Conservation (phyloP, 35 echinoderm and acorn worm species). For the Amphiura filiformis region DNA sequence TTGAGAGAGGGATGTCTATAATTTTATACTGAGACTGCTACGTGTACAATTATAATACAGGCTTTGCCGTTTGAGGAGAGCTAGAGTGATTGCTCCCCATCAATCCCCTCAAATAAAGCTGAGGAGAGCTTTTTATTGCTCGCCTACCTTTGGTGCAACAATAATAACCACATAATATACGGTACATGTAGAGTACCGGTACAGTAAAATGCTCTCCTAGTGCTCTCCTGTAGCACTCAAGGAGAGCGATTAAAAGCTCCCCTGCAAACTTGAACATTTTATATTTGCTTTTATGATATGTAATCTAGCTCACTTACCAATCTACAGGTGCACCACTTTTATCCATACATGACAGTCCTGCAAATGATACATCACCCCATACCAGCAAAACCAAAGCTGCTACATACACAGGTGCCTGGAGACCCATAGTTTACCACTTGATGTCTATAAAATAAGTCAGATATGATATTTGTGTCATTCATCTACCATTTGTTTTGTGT, state of each 20-base stretch:
- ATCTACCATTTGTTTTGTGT: too few relatives aligned
- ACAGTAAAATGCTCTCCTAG: neutral
- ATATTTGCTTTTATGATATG: neutral
- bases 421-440: neutral
- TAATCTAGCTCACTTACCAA: slow-evolving; percentile 13
- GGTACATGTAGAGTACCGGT: neutral
- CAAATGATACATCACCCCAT: neutral
- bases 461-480: too few relatives aligned
- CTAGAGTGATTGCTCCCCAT: too few relatives aligned
- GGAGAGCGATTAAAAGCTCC: too few relatives aligned
- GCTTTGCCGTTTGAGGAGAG: too few relatives aligned
- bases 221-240: neutral
- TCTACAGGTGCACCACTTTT: slow-evolving; percentile 28
- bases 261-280: neutral
- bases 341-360: slow-evolving; percentile 31
- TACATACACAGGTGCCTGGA: neutral
- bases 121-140: too few relatives aligned
- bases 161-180: too few relatives aligned
- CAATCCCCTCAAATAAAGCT: too few relatives aligned
- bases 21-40: too few relatives aligned
- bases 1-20: too few relatives aligned
- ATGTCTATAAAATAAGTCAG: neutral
- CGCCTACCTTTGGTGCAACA: too few relatives aligned
- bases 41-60: neutral
- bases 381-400: neutral